Evolutionary conservation across 2,797 vertebrate species (phyloP).

Genomic region (Aselliscus stoliczkanus): DNA sequence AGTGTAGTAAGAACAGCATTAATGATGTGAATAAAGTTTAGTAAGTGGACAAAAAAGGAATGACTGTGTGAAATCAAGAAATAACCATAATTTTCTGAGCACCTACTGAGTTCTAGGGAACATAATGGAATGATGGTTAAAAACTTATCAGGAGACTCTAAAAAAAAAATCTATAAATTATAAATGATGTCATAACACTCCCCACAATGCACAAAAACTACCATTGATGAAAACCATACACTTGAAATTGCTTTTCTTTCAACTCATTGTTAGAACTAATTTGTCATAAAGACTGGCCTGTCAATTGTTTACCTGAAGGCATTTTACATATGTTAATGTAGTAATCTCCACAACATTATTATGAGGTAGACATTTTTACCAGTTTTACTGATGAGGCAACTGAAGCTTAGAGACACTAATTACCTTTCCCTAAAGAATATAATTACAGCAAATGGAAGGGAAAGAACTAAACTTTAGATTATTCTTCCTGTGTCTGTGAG

Average conservation of each 20-base stretch:
- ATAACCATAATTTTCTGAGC: background rate
- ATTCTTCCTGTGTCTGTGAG: background rate
- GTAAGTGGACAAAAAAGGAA: background rate
- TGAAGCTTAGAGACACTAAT: background rate
- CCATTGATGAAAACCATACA: background rate
- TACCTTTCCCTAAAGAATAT: background rate
- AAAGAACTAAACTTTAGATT: background rate
- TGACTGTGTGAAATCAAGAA: background rate
- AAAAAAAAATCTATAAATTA: background rate
- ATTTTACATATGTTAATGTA: background rate
- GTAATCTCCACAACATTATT: background rate
- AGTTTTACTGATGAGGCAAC: background rate
- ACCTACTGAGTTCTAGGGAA: background rate
- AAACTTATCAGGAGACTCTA: background rate
- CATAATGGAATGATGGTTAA: background rate
- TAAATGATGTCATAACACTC: background rate
- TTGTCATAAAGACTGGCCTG: background rate
- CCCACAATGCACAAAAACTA: background rate
- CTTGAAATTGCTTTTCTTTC: background rate
- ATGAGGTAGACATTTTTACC: background rate
- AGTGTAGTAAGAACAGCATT: background rate
- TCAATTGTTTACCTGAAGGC: background rate
- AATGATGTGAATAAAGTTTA: background rate
- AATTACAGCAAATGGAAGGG: background rate
- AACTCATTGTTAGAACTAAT: background rate